Conservation (phyloP, 1,140 invertebrate genomes). For the Heterodera carotae region DNA sequence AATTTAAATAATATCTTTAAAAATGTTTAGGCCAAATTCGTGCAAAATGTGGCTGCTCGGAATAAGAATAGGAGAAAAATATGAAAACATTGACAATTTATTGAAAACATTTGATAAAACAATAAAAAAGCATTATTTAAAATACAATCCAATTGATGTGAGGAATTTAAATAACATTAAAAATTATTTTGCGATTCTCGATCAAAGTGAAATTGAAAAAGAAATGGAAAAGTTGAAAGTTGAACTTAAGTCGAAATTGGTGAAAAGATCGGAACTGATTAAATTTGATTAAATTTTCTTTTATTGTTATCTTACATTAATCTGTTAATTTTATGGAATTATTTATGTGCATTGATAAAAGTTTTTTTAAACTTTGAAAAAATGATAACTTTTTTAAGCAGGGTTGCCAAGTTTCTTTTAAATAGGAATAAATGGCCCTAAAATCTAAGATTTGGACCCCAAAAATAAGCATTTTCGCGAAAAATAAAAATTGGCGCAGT, state of each 20-base stretch:
- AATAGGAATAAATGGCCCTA: too few species aligned
- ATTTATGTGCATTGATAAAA: too few species aligned
- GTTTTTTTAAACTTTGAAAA: too few species aligned
- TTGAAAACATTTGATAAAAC: not conserved
- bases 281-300: too few species aligned
- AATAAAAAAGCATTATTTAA: constrained; percentile 1
- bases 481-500: too few species aligned
- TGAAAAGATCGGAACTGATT: not conserved
- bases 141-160: not conserved
- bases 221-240: not conserved
- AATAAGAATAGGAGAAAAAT: not conserved
- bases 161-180: not conserved
- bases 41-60: not conserved
- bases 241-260: not conserved
- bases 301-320: too few species aligned
- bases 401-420: too few species aligned
- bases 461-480: too few species aligned
- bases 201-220: not conserved
- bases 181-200: not conserved
- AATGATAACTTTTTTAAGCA: too few species aligned
- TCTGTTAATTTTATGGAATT: too few species aligned
- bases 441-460: too few species aligned
- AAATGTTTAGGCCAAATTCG: not conserved
- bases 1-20: too few species aligned
- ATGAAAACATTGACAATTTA: not conserved